phyloP scores from a whole-genome alignment of 2,888 invertebrate genomes.

The Lingula anatina region DNA sequence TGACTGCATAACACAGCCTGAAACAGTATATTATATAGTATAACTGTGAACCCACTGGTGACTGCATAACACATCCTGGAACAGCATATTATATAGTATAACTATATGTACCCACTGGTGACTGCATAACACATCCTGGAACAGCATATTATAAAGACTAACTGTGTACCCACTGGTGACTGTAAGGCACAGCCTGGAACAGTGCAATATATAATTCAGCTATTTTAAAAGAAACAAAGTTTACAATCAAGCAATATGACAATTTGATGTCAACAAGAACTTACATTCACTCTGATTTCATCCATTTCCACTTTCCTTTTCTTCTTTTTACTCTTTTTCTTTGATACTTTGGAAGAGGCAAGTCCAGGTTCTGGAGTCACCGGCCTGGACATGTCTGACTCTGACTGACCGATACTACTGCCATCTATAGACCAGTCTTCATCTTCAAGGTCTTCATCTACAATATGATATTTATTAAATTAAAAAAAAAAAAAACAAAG shows the following conservation, averaged over 20 bases:
- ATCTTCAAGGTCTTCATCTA: no score
- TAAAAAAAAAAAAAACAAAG: no score
- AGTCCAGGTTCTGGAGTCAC: no score
- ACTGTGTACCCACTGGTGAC: constrained; percentile 55
- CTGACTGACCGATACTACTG: no score
- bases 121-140: constrained; percentile 46
- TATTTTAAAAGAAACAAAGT: no score
- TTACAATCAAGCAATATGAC: not conserved
- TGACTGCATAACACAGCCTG: constrained; percentile 51
- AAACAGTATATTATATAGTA: constrained; percentile 54
- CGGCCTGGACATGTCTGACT: no score
- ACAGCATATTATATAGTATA: constrained; percentile 55
- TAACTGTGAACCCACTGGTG: constrained; percentile 61
- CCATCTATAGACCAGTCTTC: no score
- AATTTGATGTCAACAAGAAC: not conserved
- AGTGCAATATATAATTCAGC: no score
- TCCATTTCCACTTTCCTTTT: not conserved
- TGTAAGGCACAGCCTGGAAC: constrained; percentile 45
- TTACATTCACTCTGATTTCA: constrained; percentile 8
- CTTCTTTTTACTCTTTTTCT: not conserved
- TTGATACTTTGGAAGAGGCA: no score
- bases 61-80: constrained; percentile 46
- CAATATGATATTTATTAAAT: no score
- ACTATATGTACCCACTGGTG: constrained; percentile 61
- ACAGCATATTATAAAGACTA: constrained; percentile 62